Base-by-base conservation (phyloP, 1,140 invertebrate genomes). In the Contarinia nasturtii region DNA sequence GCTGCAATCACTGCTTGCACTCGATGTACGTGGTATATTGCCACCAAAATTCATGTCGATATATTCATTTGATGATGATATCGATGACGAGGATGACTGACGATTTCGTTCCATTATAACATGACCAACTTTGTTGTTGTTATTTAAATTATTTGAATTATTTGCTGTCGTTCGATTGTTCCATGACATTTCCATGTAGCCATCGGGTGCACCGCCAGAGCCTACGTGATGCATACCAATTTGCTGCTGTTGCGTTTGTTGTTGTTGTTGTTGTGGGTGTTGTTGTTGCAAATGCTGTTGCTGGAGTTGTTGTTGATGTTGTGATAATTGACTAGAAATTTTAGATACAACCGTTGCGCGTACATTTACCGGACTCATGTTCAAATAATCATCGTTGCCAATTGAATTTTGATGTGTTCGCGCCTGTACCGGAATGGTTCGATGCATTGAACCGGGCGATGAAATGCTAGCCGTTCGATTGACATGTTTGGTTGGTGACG, bases 121-220 rank as follows among this genome's bases (percentile, higher is more conserved):
- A 18, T 45, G 37, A 19, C 58, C 18, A 54, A 56, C 45, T 11
- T 48, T 44, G 22, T 49, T 50, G 11, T 48, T 19, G 15, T 50
- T 45, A 46, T 48, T 48, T 41, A 44, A 44, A 40, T 17, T 46
- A 19, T 33, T 7, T 2, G 5, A 14, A 18, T 38, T 49, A 33
- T 33, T 22, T 38, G 44, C 64, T 58, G 0, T 55, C 43, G 48
- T 66, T 67, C 27, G 66, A 37, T 48, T 53, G 21, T 50, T 54
- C 51, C 53, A 70, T 0, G 67, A 65, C 75, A 77, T 79, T 49
- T 76, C 73, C 2, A 78, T 71, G 52, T 78, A 77, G 33, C 73
- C 73, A 18, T 75, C 74, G 1, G 63, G 63, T 4, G 65, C 33
- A 44, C 37, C 46, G 10, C 27, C 27, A 3, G 27, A 27, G 10